A percentile compares a stretch with the other conserved stretches of the same genome.
Evolutionary conservation across 2,113 vertebrate species (phyloP).

Genomic region (Cettia cetti): DNA sequence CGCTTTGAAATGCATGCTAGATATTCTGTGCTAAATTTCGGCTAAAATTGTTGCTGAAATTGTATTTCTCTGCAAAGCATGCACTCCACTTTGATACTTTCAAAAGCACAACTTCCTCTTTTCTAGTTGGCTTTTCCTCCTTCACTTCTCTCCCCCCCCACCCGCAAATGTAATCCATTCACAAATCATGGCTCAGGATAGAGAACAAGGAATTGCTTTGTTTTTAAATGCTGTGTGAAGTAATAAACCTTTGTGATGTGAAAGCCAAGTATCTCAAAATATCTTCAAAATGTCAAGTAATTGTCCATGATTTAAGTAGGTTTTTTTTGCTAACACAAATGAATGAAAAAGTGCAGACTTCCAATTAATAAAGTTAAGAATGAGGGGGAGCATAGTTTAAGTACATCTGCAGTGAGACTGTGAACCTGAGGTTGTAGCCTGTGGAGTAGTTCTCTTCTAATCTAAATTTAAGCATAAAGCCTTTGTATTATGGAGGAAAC

Average conservation of each 20-base stretch:
- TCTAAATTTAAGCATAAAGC: neutral
- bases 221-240: neutral
- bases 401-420: neutral
- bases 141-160: accelerated
- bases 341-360: neutral
- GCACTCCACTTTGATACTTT: neutral
- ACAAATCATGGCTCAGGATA: neutral
- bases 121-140: neutral
- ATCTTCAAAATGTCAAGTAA: neutral
- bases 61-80: neutral
- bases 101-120: conserved; percentile 32
- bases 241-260: neutral
- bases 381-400: neutral
- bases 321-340: neutral
- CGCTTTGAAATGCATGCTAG: neutral
- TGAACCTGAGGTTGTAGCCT: neutral
- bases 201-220: conserved; percentile 47
- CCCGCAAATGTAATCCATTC: neutral
- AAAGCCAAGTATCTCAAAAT: neutral
- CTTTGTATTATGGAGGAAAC: neutral
- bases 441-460: neutral
- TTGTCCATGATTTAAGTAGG: neutral
- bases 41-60: neutral
- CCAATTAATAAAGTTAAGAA: neutral
- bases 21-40: neutral